Evolutionary conservation across 2,888 invertebrate genomes (phyloP), one percentile per base, ranked within the genome.

Genomic region (Nephrotoma guestfalica): DNA sequence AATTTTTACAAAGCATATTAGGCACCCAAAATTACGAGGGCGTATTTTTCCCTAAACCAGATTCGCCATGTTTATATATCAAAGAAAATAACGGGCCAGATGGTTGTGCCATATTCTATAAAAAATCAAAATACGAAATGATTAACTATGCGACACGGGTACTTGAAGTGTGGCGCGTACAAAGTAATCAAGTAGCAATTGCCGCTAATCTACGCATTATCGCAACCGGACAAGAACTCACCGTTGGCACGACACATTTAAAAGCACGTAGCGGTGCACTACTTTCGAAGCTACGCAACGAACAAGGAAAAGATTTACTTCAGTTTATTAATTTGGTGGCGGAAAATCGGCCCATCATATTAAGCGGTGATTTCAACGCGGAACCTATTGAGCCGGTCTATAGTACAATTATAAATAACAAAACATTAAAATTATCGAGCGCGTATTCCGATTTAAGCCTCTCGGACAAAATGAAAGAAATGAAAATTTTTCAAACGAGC

Each of bases 281-380:
- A 1, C 90, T 95, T 83, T 93, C 95, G 0, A 94, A 94, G 4
- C 90, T 95, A 86, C 92, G 95, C 42, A 94, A 95, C 89, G 95
- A 95, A 89, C 95, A 95, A 90, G 95, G 95, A 45, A 94, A 94
- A 88, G 95, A 95, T 90, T 90, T 95, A 83, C 89, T 95, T 86
- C 92, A 93, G 15, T 94, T 94, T 89, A 90, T 94, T 1, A 90
- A 91, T 7, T 89, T 91, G 45, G 91, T 93, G 86, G 91, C 92
- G 43, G 90, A 90, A 42, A 90, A 91, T 2, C 92, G 93, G 87
- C 95, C 96, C 0, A 90, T 95, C 4, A 90, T 96, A 83, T 88
- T 96, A 3, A 94, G 94, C 89, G 96, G 96, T 0, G 96, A 96
- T 90, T 96, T 96, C 89, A 96, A 96, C 90, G 96, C 95, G 0